Evolutionary conservation across 2,113 vertebrate species (phyloP).

Genomic region (Antennarius striatus): DNA sequence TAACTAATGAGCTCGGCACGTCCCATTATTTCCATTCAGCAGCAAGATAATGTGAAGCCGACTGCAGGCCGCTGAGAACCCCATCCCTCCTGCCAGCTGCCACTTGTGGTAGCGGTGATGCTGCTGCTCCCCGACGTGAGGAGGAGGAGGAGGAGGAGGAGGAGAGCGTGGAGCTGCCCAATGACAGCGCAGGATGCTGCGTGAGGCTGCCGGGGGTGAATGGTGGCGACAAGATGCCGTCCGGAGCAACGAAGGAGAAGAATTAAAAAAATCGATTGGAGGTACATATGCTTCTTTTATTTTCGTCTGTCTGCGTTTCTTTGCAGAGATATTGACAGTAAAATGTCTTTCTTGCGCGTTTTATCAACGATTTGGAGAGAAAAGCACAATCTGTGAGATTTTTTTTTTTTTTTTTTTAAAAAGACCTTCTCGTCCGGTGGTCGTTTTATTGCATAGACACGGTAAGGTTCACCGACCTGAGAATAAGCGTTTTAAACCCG

Average conservation of each 20-base stretch:
- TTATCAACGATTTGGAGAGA: slow-evolving; percentile 17
- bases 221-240: slow-evolving; percentile 78
- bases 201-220: slow-evolving; percentile 73
- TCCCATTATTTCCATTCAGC: slow-evolving; percentile 25
- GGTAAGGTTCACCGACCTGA: slow-evolving; percentile 23
- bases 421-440: slow-evolving; percentile 27
- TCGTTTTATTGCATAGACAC: slow-evolving; percentile 34
- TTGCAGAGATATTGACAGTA: neutral
- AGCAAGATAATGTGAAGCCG: slow-evolving; percentile 23
- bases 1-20: neutral
- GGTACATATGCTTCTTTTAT: slow-evolving; percentile 46
- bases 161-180: slow-evolving; percentile 75
- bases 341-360: slow-evolving; percentile 2
- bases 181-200: slow-evolving; percentile 79
- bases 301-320: neutral
- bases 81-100: slow-evolving; percentile 64
- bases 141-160: slow-evolving; percentile 56
- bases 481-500: slow-evolving; percentile 24
- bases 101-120: slow-evolving; percentile 61
- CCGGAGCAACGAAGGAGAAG: slow-evolving; percentile 69
- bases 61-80: slow-evolving; percentile 37
- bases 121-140: slow-evolving; percentile 66
- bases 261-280: slow-evolving; percentile 72
- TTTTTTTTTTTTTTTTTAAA: slow-evolving; percentile 41
- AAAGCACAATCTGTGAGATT: neutral